These are phyloP conservation scores for Norana najaformis DNA, from an alignment of 2,888 invertebrate genomes.

Conservation along the genomic window DNA sequence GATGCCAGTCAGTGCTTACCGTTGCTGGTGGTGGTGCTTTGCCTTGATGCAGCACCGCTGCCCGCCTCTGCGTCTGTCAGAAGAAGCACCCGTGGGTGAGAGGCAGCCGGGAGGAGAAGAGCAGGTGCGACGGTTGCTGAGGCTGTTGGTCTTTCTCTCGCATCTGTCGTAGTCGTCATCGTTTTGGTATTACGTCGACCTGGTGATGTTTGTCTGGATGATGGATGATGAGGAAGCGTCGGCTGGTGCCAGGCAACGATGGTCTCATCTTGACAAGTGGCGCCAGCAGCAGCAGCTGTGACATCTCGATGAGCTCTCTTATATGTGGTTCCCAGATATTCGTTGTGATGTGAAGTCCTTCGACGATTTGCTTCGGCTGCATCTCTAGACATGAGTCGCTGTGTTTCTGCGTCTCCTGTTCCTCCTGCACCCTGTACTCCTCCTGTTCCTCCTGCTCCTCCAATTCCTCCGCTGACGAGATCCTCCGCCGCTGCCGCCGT, in stretches of 20 bases:
- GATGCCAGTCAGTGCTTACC: not conserved
- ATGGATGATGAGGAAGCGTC: not conserved
- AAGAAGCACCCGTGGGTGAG: not conserved
- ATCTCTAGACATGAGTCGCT: too few relatives aligned
- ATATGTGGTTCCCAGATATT: too few relatives aligned
- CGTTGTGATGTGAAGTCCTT: too few relatives aligned
- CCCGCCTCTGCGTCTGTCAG: not conserved
- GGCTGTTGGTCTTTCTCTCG: not conserved
- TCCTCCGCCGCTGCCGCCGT: too few relatives aligned
- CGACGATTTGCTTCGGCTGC: too few relatives aligned
- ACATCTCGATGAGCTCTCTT: too few relatives aligned
- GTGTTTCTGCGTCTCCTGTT: not conserved
- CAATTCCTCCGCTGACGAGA: not conserved
- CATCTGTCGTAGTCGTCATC: too few relatives aligned
- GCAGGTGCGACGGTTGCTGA: not conserved
- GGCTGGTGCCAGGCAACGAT: not conserved
- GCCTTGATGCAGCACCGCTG: not conserved
- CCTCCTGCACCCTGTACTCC: not conserved
- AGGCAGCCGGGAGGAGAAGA: not conserved
- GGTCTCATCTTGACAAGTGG: too few relatives aligned
- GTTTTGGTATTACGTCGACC: not conserved
- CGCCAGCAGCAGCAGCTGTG: not conserved
- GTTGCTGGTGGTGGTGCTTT: not conserved
- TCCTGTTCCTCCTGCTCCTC: not conserved
- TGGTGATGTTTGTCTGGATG: not conserved